Percentiles rank a stretch among this genome's conserved stretches.
Evolutionary conservation across 1,140 invertebrate genomes (phyloP).

Genomic region (Aphelenchoides avenae): DNA sequence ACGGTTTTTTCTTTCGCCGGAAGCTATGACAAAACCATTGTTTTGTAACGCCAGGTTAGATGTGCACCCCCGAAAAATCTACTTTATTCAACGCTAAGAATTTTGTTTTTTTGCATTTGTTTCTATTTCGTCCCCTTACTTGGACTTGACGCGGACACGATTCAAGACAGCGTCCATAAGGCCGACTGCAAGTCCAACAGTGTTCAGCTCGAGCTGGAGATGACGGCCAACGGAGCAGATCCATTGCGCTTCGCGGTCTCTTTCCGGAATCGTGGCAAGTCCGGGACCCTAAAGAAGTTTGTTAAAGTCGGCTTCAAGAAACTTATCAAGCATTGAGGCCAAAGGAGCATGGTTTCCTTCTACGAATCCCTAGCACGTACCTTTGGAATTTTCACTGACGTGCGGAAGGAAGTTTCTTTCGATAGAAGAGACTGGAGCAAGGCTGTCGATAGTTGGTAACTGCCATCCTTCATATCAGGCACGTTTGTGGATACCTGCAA

Average conservation of each 20-base stretch:
- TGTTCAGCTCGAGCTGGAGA: constrained; percentile 4
- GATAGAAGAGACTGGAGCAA: constrained; percentile 5
- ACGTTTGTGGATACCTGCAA: too few species aligned
- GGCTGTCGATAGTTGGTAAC: constrained; percentile 8
- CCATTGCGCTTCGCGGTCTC: constrained; percentile 13
- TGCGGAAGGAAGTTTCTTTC: neutral
- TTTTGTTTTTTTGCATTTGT: neutral
- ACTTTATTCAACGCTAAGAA: neutral
- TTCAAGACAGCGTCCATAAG: neutral
- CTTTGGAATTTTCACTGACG: neutral
- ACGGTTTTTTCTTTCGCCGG: too few species aligned
- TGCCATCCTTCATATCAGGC: constrained; percentile 21
- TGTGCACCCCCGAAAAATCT: neutral
- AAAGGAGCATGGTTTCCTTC: too few species aligned
- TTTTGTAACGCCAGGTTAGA: neutral
- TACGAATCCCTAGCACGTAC: too few species aligned
- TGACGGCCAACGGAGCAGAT: constrained; percentile 12
- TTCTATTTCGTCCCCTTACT: neutral
- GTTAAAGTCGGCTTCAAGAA: too few species aligned
- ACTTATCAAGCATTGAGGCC: too few species aligned
- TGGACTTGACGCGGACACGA: neutral
- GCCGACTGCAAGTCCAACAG: neutral
- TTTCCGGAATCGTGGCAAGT: neutral
- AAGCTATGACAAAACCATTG: neutral
- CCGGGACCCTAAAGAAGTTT: neutral